These are phyloP conservation scores for Theristicus caerulescens DNA, from an alignment of 2,113 vertebrate species.

Conservation along the genomic window DNA sequence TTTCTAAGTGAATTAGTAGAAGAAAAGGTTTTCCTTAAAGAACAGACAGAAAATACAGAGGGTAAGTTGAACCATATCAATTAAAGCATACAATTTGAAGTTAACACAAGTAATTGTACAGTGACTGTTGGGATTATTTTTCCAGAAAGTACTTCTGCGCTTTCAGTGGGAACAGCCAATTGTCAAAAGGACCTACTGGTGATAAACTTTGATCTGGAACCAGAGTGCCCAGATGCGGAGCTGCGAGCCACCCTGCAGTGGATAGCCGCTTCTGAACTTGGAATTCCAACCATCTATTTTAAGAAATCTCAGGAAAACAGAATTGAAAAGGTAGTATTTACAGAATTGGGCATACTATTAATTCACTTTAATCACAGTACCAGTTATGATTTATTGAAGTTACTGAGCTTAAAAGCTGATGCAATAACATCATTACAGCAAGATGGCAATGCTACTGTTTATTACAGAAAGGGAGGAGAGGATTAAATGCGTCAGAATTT, in stretches of 20 bases:
- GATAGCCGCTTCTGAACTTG: conserved; percentile 95
- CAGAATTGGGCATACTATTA: not conserved
- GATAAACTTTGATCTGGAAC: conserved; percentile 90
- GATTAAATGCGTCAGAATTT: not conserved
- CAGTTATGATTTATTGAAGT: not conserved
- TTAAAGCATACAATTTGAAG: not conserved
- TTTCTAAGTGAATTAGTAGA: conserved; percentile 83
- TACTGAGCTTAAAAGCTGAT: not conserved
- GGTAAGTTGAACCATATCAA: conserved; percentile 78
- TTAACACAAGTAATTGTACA: not conserved
- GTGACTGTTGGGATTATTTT: conserved; percentile 53
- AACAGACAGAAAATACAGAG: conserved; percentile 77
- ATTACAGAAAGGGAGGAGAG: not conserved
- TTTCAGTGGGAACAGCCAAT: conserved; percentile 69
- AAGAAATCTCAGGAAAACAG: conserved; percentile 88
- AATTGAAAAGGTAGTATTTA: conserved; percentile 82
- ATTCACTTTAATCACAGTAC: not conserved
- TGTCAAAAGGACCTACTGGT: conserved; percentile 83
- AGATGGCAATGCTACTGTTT: not conserved
- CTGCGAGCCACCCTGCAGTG: conserved; percentile 89
- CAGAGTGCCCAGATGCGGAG: conserved; percentile 82
- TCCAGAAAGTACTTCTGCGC: conserved; percentile 76
- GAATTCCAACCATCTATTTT: conserved; percentile 89
- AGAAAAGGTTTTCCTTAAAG: conserved; percentile 79
- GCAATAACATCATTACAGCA: not conserved